Evolutionary conservation across 2,888 invertebrate species (phyloP).

Genomic region (Drosophila affinis): DNA sequence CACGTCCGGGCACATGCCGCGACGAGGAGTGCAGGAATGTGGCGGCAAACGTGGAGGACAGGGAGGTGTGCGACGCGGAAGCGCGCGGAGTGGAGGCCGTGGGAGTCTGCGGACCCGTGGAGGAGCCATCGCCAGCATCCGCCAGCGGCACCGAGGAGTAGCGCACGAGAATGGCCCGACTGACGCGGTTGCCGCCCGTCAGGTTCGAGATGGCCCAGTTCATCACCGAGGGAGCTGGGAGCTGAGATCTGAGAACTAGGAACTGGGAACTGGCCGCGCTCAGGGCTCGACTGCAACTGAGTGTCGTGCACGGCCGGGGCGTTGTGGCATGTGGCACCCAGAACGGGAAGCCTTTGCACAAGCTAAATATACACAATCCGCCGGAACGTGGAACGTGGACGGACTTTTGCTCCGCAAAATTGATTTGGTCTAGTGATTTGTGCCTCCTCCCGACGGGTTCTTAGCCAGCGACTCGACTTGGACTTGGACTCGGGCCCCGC

Average conservation of each 20-base stretch:
- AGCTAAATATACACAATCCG: conserved; percentile 34
- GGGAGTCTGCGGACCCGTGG: conserved; percentile 72
- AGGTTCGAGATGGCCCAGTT: conserved; percentile 84
- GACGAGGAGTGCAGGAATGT: conserved; percentile 74
- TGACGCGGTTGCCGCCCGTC: conserved; percentile 83
- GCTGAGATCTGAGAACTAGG: neutral
- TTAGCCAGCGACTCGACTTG: neutral
- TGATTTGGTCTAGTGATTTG: conserved; percentile 50
- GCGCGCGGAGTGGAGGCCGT: conserved; percentile 63
- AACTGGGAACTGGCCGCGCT: conserved; percentile 44
- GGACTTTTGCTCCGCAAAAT: conserved; percentile 24
- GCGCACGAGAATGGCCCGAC: conserved; percentile 83
- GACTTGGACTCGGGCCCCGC: neutral
- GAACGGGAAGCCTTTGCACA: conserved; percentile 22
- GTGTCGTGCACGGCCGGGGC: conserved; percentile 30
- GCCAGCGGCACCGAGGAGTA: conserved; percentile 82
- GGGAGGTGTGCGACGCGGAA: conserved; percentile 58
- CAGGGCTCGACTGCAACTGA: conserved; percentile 65
- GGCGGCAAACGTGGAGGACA: conserved; percentile 75
- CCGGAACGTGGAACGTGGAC: neutral
- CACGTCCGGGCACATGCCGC: conserved; percentile 77
- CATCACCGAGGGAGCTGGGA: conserved; percentile 64
- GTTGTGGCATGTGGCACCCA: neutral
- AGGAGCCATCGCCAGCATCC: conserved; percentile 70
- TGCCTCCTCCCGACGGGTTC: conserved; percentile 21